A percentile compares a stretch with the other conserved stretches of the same genome.
These are phyloP conservation scores for Monoplex corrugatus DNA, from an alignment of 2,888 invertebrate species.

Conservation along the genomic window DNA sequence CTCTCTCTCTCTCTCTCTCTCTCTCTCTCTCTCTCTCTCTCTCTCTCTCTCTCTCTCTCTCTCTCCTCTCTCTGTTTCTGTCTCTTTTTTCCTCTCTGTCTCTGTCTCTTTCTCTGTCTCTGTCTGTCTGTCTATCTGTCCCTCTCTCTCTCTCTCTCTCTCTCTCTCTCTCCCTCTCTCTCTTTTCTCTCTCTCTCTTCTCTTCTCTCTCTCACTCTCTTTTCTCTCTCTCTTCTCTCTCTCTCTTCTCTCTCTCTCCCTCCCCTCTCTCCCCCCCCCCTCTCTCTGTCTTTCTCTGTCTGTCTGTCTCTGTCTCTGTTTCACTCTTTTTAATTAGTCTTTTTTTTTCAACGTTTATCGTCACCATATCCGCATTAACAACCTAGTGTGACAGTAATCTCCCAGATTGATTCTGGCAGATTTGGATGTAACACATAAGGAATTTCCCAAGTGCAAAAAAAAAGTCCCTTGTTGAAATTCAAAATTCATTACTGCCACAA, in stretches of 20 bases:
- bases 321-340: too few species aligned
- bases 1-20: slow-evolving; percentile 23
- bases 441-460: too few species aligned
- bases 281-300: neutral
- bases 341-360: too few species aligned
- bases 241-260: neutral
- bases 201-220: neutral
- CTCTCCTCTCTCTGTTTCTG: neutral
- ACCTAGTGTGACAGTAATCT: too few species aligned
- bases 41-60: neutral
- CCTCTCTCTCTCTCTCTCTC: slow-evolving; percentile 25
- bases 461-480: too few species aligned
- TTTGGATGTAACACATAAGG: too few species aligned
- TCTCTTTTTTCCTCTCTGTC: neutral
- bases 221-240: neutral
- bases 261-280: neutral
- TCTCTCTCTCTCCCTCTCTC: neutral
- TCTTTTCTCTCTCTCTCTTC: neutral
- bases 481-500: too few species aligned
- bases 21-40: slow-evolving; percentile 33
- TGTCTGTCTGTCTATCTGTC: neutral
- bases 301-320: neutral
- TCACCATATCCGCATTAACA: too few species aligned
- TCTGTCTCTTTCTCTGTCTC: slow-evolving; percentile 3
- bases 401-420: too few species aligned